phyloP scores from a whole-genome alignment of 2,888 invertebrate species.

The Polyommatus iphigenia region DNA sequence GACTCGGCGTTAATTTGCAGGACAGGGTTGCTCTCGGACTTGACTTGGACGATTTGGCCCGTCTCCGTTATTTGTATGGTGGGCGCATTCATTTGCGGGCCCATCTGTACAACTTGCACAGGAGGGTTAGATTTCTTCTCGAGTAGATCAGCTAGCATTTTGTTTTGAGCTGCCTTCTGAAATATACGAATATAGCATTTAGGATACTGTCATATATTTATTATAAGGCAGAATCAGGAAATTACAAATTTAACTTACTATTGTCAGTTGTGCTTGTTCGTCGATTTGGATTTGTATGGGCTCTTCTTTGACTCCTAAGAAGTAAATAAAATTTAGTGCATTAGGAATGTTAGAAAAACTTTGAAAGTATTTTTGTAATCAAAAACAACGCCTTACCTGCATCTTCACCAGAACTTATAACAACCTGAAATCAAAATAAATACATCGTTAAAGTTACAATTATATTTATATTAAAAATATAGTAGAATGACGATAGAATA shows the following conservation, averaged over 20 bases:
- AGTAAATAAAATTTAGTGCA: slow-evolving; percentile 28
- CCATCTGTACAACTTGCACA: slow-evolving; percentile 74
- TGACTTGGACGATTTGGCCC: slow-evolving; percentile 73
- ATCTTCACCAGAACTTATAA: slow-evolving; percentile 20
- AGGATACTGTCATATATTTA: neutral
- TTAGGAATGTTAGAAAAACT: neutral
- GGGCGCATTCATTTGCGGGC: slow-evolving; percentile 66
- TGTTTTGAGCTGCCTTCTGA: slow-evolving; percentile 80
- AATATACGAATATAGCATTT: slow-evolving; percentile 30
- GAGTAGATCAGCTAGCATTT: slow-evolving; percentile 90
- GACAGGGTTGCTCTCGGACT: slow-evolving; percentile 58
- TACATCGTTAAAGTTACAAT: neutral
- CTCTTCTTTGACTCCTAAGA: slow-evolving; percentile 65
- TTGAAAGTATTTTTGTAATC: neutral
- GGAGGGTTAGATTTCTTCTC: slow-evolving; percentile 86
- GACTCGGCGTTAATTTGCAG: slow-evolving; percentile 61
- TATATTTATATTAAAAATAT: neutral
- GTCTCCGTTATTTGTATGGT: slow-evolving; percentile 75
- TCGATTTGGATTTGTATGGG: slow-evolving; percentile 72
- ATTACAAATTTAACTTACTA: slow-evolving; percentile 54
- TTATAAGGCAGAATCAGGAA: neutral
- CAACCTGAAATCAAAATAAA: slow-evolving; percentile 28
- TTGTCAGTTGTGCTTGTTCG: slow-evolving; percentile 68
- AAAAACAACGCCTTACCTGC: neutral
- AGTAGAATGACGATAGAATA: too few relatives aligned